Evolutionary conservation across 2,888 invertebrate genomes (phyloP), one percentile per base, ranked within the genome.

Genomic region (Lamproptera curius): DNA sequence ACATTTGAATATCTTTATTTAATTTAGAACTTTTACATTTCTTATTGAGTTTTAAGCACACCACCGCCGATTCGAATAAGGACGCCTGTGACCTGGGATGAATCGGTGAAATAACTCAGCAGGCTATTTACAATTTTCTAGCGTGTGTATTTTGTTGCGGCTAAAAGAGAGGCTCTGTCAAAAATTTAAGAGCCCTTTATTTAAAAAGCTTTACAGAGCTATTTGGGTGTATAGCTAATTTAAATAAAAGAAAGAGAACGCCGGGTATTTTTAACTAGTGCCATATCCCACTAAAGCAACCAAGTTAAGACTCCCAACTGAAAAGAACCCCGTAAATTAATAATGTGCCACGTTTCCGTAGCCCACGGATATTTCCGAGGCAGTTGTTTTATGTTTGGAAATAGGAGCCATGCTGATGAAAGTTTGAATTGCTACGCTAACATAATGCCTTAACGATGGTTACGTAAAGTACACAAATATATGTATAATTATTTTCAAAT

Each of bases 291-390:
- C 26, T 49, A 31, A 48, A 42, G 49, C 36, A 39, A 39, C 34
- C 39, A 42, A 46, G 17, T 45, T n/a, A 37, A 48, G 52, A 40
- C 37, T 42, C 42, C 31, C 45, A 13, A 33, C 16, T 49, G 44
- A 49, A 49, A 49, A 49, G 49, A 49, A 35, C 40, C 28, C 44
- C 15, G 39, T 49, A 44, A 49, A 49, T 49, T 40, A 49, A 39
- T 49, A 44, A 49, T 49, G 43, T 49, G 44, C 28, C n/a, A 49
- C 44, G 44, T 44, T 49, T 49, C 44, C 40, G 43, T 49, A 49
- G 43, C 40, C 39, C 39, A 44, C 40, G 36, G 34, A 42, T 39
- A 39, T 31, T n/a, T 34, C 40, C 28, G 10, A 36, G 34, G 38
- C 39, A 38, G 36, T 49, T 44, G 44, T 44, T 49, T 49, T 35